A percentile compares a stretch with the other conserved stretches of the same genome.
Evolutionary conservation across 2,888 invertebrate genomes (phyloP).

Genomic region (Pterobdella sp.): DNA sequence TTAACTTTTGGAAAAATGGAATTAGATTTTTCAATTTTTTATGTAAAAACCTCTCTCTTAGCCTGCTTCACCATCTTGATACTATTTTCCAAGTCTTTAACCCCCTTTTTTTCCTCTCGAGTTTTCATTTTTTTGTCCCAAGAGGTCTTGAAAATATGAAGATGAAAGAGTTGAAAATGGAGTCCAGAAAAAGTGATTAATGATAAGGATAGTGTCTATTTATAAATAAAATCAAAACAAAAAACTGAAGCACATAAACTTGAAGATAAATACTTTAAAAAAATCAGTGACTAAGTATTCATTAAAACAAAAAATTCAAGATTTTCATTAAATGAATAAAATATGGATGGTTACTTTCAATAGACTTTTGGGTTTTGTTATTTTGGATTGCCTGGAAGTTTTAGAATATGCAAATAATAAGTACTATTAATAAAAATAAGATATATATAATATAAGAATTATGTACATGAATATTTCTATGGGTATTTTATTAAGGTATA

Average conservation of each 20-base stretch:
- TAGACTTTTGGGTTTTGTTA: slow-evolving; percentile 21
- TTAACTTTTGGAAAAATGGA: neutral
- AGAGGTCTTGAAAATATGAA: neutral
- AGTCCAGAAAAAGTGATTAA: neutral
- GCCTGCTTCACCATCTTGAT: slow-evolving; percentile 7
- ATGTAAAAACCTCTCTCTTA: slow-evolving; percentile 12
- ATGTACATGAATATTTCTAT: too few species aligned
- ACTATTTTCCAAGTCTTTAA: slow-evolving; percentile 15
- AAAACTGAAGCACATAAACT: neutral
- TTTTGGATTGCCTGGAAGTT: slow-evolving; percentile 19
- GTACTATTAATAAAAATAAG: too few species aligned
- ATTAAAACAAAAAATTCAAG: too few species aligned
- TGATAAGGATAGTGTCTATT: neutral
- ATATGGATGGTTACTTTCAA: neutral
- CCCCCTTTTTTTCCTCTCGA: neutral
- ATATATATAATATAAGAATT: too few species aligned
- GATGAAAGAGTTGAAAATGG: too few species aligned
- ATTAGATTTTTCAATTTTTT: neutral
- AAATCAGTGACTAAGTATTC: too few species aligned
- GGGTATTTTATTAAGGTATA: too few species aligned
- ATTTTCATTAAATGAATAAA: neutral
- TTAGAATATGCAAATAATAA: too few species aligned
- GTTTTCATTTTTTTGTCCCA: slow-evolving; percentile 25
- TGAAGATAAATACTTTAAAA: too few species aligned
- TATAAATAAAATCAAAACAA: neutral